Percentiles rank a stretch among this genome's conserved stretches.
Evolutionary conservation across 1,140 invertebrate genomes (phyloP).

Genomic region (Luehdorfia chinensis): DNA sequence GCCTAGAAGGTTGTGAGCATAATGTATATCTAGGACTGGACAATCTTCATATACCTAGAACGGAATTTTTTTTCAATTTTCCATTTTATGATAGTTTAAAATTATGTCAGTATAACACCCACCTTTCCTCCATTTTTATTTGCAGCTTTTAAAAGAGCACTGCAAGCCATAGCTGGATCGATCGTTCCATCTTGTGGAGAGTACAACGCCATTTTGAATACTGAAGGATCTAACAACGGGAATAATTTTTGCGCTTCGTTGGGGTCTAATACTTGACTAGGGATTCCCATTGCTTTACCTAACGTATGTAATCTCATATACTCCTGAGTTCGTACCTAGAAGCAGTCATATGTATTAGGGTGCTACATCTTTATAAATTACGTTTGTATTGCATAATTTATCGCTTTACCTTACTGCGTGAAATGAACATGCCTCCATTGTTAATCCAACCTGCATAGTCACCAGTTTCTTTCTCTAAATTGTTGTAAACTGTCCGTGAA

Average conservation of each 20-base stretch:
- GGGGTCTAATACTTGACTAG: conserved; percentile 84
- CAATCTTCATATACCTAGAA: conserved; percentile 86
- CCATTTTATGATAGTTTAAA: too few relatives aligned
- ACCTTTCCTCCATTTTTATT: conserved; percentile 85
- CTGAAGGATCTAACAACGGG: conserved; percentile 85
- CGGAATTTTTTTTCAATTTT: conserved; percentile 28
- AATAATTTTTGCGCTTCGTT: conserved; percentile 87
- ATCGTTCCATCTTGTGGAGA: conserved; percentile 89
- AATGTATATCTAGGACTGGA: conserved; percentile 82
- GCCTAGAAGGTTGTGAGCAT: conserved; percentile 80
- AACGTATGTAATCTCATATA: conserved; percentile 89
- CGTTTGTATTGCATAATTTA: neutral
- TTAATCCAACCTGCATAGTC: conserved; percentile 90
- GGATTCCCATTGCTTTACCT: conserved; percentile 86
- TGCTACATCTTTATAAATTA: neutral
- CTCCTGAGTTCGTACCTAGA: conserved; percentile 86
- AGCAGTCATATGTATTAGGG: conserved; percentile 1
- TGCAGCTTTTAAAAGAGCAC: conserved; percentile 84
- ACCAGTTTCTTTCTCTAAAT: conserved; percentile 87
- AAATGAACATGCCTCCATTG: conserved; percentile 93
- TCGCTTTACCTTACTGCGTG: conserved; percentile 80
- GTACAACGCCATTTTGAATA: conserved; percentile 87
- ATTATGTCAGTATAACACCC: too few relatives aligned
- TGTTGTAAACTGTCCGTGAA: conserved; percentile 82
- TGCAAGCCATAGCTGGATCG: conserved; percentile 89